Base-by-base conservation (phyloP, 2,888 invertebrate species). In the Maniola hyperantus region DNA sequence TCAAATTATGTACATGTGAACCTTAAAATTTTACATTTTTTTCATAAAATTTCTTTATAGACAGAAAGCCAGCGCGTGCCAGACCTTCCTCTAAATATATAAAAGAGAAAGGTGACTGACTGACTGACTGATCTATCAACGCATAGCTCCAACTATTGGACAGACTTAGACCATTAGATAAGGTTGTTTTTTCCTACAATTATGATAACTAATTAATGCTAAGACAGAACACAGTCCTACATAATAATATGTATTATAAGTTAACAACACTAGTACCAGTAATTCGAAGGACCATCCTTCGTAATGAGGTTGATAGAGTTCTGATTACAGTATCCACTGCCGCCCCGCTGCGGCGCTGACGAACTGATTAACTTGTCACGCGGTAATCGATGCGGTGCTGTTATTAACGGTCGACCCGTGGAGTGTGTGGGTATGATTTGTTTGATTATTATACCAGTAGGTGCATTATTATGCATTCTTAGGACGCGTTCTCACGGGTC, bases 281-380 rank as follows among this genome's bases (percentile, higher is more conserved):
- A 57, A 42, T 42, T 18, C 18, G 39, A 20, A 42, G 42, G 10
- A 20, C 20, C 57, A 42, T 57, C 39, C 57, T 18, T 42, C 10
- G 54, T 74, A 75, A 72, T 74, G 73, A 74, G 75, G 69, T 72
- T 65, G 69, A 68, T 70, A 68, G 65, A 59, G 67, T 64, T 71
- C 76, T 74, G 75, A 76, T 76, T 75, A 73, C 73, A 68, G 62
- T 62, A 68, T 75, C 70, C 73, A 75, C 67, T 74, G 73, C 73
- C 69, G 63, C 61, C 74, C 75, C 74, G 76, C 73, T 72, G 74
- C 68, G 74, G 65, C 69, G 62, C 66, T 72, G 76, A 74, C 74
- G 73, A 65, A 72, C 70, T 76, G 73, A 78, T 78, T 79, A 79
- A 74, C 78, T 76, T 77, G 79, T 76, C 77, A 76, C 64, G 69